Evolutionary conservation across 1,140 invertebrate genomes (phyloP).

Genomic region (Drosophila nigrodunni): DNA sequence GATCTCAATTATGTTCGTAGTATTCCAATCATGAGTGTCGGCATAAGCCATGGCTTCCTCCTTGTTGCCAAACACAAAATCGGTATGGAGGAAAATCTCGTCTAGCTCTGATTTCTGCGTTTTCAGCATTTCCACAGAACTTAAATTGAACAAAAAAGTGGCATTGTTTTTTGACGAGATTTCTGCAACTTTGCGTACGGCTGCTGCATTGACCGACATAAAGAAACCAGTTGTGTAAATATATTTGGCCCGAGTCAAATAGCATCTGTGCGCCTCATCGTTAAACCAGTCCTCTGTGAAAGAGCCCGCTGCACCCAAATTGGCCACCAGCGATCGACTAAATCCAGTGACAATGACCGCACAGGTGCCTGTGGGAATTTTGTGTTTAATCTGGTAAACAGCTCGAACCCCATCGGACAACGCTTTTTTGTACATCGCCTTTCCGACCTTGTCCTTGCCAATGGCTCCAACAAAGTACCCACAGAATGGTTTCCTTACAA

Average conservation of each 20-base stretch:
- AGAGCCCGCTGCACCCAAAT: slow-evolving; percentile 57
- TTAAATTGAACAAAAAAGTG: slow-evolving; percentile 56
- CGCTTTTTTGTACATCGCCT: slow-evolving; percentile 93
- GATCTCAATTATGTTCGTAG: slow-evolving; percentile 53
- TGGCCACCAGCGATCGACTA: slow-evolving; percentile 62
- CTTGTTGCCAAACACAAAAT: slow-evolving; percentile 65
- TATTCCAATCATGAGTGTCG: slow-evolving; percentile 37
- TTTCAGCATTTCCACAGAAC: slow-evolving; percentile 60
- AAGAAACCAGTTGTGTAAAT: slow-evolving; percentile 68
- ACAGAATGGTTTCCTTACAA: slow-evolving; percentile 91
- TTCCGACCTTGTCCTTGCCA: slow-evolving; percentile 94
- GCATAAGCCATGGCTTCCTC: slow-evolving; percentile 55
- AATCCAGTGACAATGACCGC: slow-evolving; percentile 89
- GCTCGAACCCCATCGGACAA: slow-evolving; percentile 93
- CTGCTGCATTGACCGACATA: slow-evolving; percentile 47
- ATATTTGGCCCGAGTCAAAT: slow-evolving; percentile 30
- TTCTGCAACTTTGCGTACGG: slow-evolving; percentile 30
- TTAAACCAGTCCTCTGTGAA: slow-evolving; percentile 58
- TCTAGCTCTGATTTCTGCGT: slow-evolving; percentile 30
- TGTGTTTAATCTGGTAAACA: slow-evolving; percentile 91
- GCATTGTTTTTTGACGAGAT: slow-evolving; percentile 26
- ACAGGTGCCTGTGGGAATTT: slow-evolving; percentile 94
- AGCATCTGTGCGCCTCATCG: slow-evolving; percentile 45
- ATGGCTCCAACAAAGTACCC: slow-evolving; percentile 97
- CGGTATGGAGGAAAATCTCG: slow-evolving; percentile 39